These are phyloP conservation scores for Petrocephalus schoutedeni DNA, from an alignment of 2,797 vertebrate species.

Conservation along the genomic window DNA sequence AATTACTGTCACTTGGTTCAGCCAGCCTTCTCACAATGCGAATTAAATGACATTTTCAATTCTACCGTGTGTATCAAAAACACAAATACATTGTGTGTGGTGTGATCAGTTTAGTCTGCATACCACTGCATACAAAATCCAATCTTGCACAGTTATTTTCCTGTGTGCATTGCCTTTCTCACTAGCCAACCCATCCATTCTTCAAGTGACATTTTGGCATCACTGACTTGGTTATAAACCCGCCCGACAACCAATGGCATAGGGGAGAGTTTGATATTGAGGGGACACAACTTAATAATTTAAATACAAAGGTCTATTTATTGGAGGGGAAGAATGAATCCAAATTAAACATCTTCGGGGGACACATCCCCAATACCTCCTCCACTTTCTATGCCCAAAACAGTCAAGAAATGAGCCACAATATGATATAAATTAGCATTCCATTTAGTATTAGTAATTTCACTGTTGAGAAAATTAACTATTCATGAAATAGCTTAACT, in stretches of 20 bases:
- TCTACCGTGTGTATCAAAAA: neutral
- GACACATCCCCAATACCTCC: neutral
- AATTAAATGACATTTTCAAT: neutral
- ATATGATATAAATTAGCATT: neutral
- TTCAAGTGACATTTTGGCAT: neutral
- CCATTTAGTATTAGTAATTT: neutral
- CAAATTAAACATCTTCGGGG: neutral
- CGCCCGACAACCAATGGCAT: neutral
- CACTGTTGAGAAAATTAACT: constrained; percentile 1
- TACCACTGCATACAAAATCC: neutral
- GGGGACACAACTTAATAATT: neutral
- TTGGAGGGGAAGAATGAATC: neutral
- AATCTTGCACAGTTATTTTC: too few relatives aligned
- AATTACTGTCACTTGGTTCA: neutral
- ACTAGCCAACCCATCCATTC: neutral
- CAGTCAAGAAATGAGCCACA: neutral
- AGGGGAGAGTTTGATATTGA: neutral
- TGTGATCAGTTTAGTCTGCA: neutral
- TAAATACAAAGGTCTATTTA: neutral
- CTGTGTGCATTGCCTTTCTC: too few relatives aligned
- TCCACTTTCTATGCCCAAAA: neutral
- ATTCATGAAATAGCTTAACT: neutral
- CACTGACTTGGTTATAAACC: neutral
- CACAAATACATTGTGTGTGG: neutral
- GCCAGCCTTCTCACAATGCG: neutral